Conservation (phyloP, 2,113 vertebrate genomes). For the cat (Felis catus) region F.catus_Fca126_mat1.0 CM031414.1:62822001-62822500, state of each 20-base stretch:
- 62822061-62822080: conserved; percentile 42
- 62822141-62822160: neutral
- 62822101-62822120: neutral
- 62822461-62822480: neutral
- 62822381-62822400: neutral
- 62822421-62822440: neutral
- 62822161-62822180: conserved; percentile 7
- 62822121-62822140: neutral
- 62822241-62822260: neutral
- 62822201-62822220: neutral
- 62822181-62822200: neutral
- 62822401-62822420: neutral
- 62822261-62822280: neutral
- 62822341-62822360: neutral
- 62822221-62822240: neutral
- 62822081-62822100: conserved; percentile 63
- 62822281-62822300: neutral
- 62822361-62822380: neutral
- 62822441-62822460: neutral
- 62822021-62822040: conserved; percentile 73
- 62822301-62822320: neutral
- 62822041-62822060: conserved; percentile 44
- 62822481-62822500: rapidly evolving
- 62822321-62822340: neutral
- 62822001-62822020: conserved; percentile 80